These are phyloP conservation scores for Anastrepha obliqua DNA, from an alignment of 1,140 invertebrate species.

Conservation along the genomic window DNA sequence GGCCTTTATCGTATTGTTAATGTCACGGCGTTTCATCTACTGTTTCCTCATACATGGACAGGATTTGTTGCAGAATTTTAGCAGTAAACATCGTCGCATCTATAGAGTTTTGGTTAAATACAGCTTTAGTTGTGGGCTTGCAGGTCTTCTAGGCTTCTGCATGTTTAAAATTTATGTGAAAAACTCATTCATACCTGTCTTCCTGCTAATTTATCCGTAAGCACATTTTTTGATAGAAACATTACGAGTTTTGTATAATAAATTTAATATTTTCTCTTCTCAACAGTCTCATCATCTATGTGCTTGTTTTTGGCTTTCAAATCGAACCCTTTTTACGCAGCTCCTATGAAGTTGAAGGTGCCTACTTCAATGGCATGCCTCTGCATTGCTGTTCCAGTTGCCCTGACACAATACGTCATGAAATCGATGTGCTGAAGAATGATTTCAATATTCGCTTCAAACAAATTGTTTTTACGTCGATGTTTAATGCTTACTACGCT, in stretches of 20 bases:
- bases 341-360: conserved; percentile 71
- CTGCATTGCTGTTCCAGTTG: conserved; percentile 84
- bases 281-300: conserved; percentile 82
- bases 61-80: conserved; percentile 16
- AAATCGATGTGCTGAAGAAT: conserved; percentile 87
- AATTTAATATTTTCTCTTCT: neutral
- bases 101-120: conserved; percentile 60
- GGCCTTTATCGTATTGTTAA: conserved; percentile 86
- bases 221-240: conserved; percentile 73
- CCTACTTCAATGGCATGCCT: conserved; percentile 74
- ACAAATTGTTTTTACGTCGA: conserved; percentile 91
- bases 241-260: neutral
- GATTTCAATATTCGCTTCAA: conserved; percentile 94
- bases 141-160: conserved; percentile 78
- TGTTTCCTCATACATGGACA: conserved; percentile 65
- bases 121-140: conserved; percentile 63
- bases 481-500: conserved; percentile 92
- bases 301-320: conserved; percentile 88
- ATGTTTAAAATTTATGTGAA: conserved; percentile 70
- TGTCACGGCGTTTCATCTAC: conserved; percentile 87
- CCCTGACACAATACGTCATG: conserved; percentile 83
- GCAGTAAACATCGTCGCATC: neutral
- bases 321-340: conserved; percentile 83
- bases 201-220: conserved; percentile 89
- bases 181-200: conserved; percentile 65